Evolutionary conservation across 1,140 invertebrate species (phyloP), one percentile per base, ranked within the genome.

Genomic region (Heliconius congener): DNA sequence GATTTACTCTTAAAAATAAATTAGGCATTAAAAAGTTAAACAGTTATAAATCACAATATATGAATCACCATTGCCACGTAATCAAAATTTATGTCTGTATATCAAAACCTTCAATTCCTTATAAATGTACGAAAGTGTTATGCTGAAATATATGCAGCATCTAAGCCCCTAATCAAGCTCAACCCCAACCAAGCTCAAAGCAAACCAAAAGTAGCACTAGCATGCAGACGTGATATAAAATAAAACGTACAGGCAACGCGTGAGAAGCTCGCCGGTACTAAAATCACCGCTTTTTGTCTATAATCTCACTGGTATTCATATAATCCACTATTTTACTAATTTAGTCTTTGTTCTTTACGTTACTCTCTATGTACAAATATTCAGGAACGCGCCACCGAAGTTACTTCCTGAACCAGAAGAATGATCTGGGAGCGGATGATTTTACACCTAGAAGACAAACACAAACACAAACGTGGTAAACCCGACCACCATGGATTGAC

Each of bases 341-440:
- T 94, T 91, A 94, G 93, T 94, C 92, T 94, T 94, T 94, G 88
- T 92, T 93, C 90, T 93, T 89, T 93, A 93, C 90, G 85, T 84
- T 87, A 88, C 72, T 88, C 39, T 92, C 84, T 94, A 94, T 93
- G 78, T 93, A 94, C 92, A 94, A 84, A 90, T 82, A 81, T 90
- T 92, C 92, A 93, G 93, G 91, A 94, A 90, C 90, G 86, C 88
- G 90, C 87, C 90, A 84, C 80, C 85, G 86, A 88, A 88, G 88
- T 85, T 94, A 94, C 91, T 94, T 92, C 91, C 93, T 94, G 92
- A 94, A 94, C 93, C 93, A 94, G 93, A 94, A 94, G 93, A 94
- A 94, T 86, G 93, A 94, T 90, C 93, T 91, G 86, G 93, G 93
- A 88, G 91, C 93, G 91, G 93, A 91, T 93, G 93, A 93, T 93